Conservation (phyloP, 2,888 invertebrate species). For the Orthosia gothica region DNA sequence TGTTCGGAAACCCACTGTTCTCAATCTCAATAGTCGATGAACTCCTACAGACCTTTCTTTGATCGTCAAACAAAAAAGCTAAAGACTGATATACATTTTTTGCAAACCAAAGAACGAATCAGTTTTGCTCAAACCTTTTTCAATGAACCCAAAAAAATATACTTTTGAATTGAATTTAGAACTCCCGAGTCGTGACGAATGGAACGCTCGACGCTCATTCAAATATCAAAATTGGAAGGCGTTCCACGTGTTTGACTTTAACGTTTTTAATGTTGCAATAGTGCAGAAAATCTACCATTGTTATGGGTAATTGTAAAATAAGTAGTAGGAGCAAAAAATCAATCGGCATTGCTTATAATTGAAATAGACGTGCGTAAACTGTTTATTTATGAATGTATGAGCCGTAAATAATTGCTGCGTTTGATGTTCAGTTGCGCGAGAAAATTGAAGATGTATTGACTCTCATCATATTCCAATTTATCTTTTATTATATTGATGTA, state of each 20-base stretch:
- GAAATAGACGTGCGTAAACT: conserved; percentile 78
- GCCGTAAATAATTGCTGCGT: conserved; percentile 80
- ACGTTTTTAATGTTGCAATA: conserved; percentile 82
- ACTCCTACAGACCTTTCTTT: not conserved
- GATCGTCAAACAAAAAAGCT: conserved; percentile 1
- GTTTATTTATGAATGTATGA: conserved; percentile 78
- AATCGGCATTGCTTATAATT: conserved; percentile 77
- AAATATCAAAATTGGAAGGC: conserved; percentile 85
- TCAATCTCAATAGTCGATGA: not conserved
- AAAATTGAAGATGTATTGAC: conserved; percentile 66
- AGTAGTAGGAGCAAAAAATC: conserved; percentile 78
- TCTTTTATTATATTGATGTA: conserved; percentile 43
- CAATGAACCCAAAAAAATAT: conserved; percentile 69
- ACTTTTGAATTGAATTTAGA: conserved; percentile 81
- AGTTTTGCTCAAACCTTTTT: conserved; percentile 51
- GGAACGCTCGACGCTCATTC: conserved; percentile 74
- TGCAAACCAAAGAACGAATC: conserved; percentile 44
- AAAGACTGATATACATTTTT: conserved; percentile 17
- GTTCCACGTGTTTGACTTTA: conserved; percentile 86
- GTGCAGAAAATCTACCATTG: conserved; percentile 82
- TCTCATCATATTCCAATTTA: conserved; percentile 62
- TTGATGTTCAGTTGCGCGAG: conserved; percentile 62
- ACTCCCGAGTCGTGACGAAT: conserved; percentile 84
- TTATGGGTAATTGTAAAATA: conserved; percentile 83
- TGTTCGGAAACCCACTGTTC: conserved; percentile 5